Conservation (phyloP, 2,888 invertebrate genomes). For the Drosophila rellima region DNA sequence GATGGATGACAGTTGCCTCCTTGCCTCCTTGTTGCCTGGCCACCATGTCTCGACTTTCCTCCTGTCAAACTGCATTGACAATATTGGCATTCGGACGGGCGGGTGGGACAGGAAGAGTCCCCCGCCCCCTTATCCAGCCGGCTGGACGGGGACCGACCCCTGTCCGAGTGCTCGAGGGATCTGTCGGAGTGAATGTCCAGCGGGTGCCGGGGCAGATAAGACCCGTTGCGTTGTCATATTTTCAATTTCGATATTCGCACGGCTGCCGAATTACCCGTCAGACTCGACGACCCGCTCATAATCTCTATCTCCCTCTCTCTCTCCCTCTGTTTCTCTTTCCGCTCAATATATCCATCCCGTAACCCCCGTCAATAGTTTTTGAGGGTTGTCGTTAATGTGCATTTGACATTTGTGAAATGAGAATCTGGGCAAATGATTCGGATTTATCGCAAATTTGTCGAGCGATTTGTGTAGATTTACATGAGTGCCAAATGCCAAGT, state of each 20-base stretch:
- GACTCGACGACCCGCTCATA: constrained; percentile 19
- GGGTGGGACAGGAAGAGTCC: constrained; percentile 38
- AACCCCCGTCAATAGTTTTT: constrained; percentile 63
- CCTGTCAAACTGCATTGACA: constrained; percentile 76
- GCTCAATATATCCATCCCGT: constrained; percentile 7
- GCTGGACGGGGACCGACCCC: constrained; percentile 9
- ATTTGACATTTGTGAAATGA: constrained; percentile 79
- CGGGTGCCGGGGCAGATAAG: constrained; percentile 12
- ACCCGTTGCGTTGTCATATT: constrained; percentile 70
- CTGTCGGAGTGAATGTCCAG: constrained; percentile 14
- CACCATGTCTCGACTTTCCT: constrained; percentile 40
- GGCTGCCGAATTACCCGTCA: constrained; percentile 30
- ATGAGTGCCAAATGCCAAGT: constrained; percentile 80
- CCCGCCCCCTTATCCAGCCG: constrained; percentile 11
- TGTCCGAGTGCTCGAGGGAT: constrained; percentile 3
- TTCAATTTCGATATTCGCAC: constrained; percentile 76
- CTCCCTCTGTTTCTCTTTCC: background rate
- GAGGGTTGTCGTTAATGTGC: constrained; percentile 74
- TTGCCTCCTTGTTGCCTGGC: background rate
- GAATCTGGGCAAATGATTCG: constrained; percentile 80
- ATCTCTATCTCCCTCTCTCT: constrained; percentile 18
- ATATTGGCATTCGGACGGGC: constrained; percentile 51
- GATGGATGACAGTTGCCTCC: constrained; percentile 72
- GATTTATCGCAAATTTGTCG: constrained; percentile 79
- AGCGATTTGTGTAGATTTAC: constrained; percentile 79